phyloP scores from a whole-genome alignment of 2,888 invertebrate species.

The Platycheirus albimanus region DNA sequence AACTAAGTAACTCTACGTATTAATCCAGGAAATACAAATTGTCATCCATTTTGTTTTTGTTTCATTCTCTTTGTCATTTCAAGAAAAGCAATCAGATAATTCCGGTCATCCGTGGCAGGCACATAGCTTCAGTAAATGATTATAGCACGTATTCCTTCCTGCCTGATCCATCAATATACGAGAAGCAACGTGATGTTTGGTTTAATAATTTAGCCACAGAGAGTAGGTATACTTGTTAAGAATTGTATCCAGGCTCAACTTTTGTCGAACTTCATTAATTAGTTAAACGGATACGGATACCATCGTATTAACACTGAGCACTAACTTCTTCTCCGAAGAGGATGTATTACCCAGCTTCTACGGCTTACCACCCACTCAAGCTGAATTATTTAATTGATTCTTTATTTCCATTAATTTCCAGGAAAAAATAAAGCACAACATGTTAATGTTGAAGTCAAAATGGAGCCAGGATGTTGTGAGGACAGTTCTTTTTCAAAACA shows the following conservation, averaged over 20 bases:
- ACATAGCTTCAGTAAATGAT: neutral
- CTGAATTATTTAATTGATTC: constrained; percentile 52
- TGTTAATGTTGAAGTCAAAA: too few species aligned
- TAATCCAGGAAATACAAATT: neutral
- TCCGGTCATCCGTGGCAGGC: constrained; percentile 15
- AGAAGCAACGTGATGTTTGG: constrained; percentile 23
- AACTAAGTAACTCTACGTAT: neutral
- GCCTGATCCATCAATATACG: neutral
- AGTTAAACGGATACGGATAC: constrained; percentile 22
- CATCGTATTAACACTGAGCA: neutral
- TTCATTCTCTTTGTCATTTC: neutral
- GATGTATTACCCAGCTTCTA: constrained; percentile 1
- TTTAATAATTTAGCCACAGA: constrained; percentile 34
- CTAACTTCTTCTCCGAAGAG: neutral
- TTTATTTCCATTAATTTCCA: constrained; percentile 34
- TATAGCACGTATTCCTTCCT: constrained; percentile 14
- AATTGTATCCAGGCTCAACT: constrained; percentile 9
- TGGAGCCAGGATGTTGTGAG: too few species aligned
- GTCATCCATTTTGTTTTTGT: neutral
- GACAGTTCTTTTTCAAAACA: too few species aligned
- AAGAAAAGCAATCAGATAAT: constrained; percentile 29
- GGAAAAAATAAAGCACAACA: too few species aligned
- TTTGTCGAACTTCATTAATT: too few species aligned
- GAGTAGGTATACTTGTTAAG: constrained; percentile 19
- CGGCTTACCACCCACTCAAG: neutral